Percentiles rank a stretch among this genome's conserved stretches.
Conservation (phyloP, 2,888 invertebrate genomes). For the Papilio demoleus region DNA sequence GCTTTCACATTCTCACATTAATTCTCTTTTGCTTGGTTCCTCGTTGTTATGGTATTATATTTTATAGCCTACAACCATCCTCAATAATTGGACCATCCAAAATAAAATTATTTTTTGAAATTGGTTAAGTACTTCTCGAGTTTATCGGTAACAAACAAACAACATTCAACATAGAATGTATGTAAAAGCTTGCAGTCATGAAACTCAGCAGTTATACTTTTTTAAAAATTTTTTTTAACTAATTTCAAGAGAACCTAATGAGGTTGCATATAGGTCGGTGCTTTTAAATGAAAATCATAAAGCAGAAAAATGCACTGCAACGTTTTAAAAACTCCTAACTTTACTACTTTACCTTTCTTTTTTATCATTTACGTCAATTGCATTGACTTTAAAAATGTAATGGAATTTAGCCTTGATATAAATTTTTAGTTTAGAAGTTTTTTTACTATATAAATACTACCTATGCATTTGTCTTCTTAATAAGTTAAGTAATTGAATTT, state of each 20-base stretch:
- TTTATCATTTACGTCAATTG: neutral
- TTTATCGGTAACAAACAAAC: neutral
- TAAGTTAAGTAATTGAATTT: too few relatives aligned
- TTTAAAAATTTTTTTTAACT: neutral
- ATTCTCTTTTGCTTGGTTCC: neutral
- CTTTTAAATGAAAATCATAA: conserved; percentile 10
- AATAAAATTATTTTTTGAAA: neutral
- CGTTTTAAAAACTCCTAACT: conserved; percentile 1
- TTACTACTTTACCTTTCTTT: neutral
- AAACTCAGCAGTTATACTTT: neutral
- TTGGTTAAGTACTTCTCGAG: neutral
- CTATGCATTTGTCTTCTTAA: too few relatives aligned
- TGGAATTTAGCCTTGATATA: neutral
- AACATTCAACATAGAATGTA: neutral
- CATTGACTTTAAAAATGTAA: neutral
- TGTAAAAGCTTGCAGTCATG: neutral
- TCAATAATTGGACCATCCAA: neutral
- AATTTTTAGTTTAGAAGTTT: too few relatives aligned
- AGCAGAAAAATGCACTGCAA: conserved; percentile 1
- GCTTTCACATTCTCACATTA: neutral
- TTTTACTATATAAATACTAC: too few relatives aligned
- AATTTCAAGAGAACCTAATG: conserved; percentile 19
- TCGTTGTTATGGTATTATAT: neutral
- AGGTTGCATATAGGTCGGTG: conserved; percentile 18
- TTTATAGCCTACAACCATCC: neutral